Evolutionary conservation across 2,797 vertebrate species (phyloP).

Genomic region (Microcaecilia unicolor): DNA sequence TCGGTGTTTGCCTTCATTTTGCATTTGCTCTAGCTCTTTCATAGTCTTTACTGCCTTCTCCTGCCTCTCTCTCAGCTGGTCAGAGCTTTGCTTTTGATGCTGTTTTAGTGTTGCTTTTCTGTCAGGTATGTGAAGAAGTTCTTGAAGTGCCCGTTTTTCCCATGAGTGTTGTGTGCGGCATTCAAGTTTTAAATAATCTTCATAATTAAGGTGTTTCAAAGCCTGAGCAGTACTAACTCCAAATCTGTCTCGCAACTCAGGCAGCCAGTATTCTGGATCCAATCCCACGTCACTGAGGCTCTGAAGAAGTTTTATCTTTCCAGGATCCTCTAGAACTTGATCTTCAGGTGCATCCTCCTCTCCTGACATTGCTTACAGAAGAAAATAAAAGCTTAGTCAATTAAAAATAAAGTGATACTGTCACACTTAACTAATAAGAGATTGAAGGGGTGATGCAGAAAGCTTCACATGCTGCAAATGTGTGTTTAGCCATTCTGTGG

Average conservation of each 20-base stretch:
- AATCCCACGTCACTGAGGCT: constrained; percentile 15
- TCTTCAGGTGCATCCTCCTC: not conserved
- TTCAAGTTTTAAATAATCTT: not conserved
- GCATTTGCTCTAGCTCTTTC: not conserved
- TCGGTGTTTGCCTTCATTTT: not conserved
- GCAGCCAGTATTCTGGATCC: constrained; percentile 12
- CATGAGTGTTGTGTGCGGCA: not conserved
- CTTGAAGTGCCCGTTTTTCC: not conserved
- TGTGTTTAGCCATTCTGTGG: too few relatives aligned
- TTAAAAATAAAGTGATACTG: too few relatives aligned
- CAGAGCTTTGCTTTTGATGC: not conserved
- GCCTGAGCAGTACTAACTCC: not conserved
- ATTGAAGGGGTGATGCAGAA: too few relatives aligned
- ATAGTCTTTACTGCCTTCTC: not conserved
- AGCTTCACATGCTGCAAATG: too few relatives aligned
- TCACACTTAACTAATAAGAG: too few relatives aligned
- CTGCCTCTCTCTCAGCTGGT: not conserved
- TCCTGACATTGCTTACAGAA: constrained; percentile 11
- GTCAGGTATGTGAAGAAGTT: not conserved
- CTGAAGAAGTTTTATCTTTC: not conserved
- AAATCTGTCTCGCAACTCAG: constrained; percentile 2
- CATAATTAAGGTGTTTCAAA: not conserved
- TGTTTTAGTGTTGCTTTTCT: not conserved
- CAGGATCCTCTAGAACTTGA: not conserved
- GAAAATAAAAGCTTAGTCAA: not conserved